Evolutionary conservation across 35 echinoderm and acorn worm species (phyloP).

Genomic region (Strongylocentrotus purpuratus): DNA sequence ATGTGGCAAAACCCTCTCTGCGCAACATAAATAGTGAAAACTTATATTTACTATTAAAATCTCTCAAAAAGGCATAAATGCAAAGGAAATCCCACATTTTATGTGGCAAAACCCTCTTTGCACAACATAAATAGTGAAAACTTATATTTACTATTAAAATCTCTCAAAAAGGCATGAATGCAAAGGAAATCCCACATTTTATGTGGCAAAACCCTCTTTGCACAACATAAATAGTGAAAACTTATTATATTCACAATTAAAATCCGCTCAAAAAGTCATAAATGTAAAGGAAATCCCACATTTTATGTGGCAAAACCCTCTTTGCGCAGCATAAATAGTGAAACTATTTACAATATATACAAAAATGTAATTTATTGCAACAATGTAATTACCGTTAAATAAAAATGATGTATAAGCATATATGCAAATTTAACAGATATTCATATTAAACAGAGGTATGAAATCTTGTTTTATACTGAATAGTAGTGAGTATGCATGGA

Average conservation of each 20-base stretch:
- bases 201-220: conserved; percentile 37
- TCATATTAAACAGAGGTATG: neutral
- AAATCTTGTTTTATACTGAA: neutral
- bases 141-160: neutral
- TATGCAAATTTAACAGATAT: neutral
- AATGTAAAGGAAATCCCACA: conserved; percentile 25
- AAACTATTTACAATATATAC: conserved; percentile 46
- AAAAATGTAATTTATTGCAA: neutral
- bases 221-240: neutral
- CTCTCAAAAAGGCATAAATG: neutral
- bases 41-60: neutral
- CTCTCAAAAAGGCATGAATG: neutral
- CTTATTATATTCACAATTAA: neutral
- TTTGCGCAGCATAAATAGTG: conserved; percentile 41
- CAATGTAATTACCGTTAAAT: neutral
- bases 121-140: neutral
- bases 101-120: conserved; percentile 37
- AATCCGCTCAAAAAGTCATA: neutral
- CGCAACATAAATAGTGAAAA: neutral
- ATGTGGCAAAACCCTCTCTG: conserved; percentile 36
- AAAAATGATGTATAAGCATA: neutral
- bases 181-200: conserved; percentile 33
- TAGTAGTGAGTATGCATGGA: neutral
- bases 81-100: conserved; percentile 33
- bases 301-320: conserved; percentile 33